Percentiles rank a stretch among this genome's conserved stretches.
Evolutionary conservation across 2,888 invertebrate genomes (phyloP).

Genomic region (Heteromyza rotundicornis): DNA sequence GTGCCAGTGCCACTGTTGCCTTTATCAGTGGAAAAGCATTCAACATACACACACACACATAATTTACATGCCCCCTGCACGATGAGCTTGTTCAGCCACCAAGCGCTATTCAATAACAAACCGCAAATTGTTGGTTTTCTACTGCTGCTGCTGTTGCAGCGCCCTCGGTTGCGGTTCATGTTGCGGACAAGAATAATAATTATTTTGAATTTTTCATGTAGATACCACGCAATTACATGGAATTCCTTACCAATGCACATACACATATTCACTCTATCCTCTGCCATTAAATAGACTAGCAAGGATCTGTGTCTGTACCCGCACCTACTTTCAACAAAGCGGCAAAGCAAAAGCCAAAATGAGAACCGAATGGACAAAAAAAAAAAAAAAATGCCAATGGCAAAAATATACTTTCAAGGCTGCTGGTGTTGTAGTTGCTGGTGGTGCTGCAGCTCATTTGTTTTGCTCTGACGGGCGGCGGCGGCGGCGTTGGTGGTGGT

Average conservation of each 20-base stretch:
- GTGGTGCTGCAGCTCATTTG: neutral
- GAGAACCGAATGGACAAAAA: neutral
- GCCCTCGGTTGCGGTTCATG: neutral
- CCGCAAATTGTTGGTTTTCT: constrained; percentile 1
- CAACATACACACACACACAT: too few relatives aligned
- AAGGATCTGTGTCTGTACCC: too few relatives aligned
- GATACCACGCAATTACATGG: neutral
- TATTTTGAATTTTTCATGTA: neutral
- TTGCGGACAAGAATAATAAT: constrained; percentile 2
- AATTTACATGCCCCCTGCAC: too few relatives aligned
- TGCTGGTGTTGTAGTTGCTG: too few relatives aligned
- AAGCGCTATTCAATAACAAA: neutral
- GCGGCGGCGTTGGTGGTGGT: too few relatives aligned
- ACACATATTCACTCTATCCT: too few relatives aligned
- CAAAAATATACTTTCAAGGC: constrained; percentile 2
- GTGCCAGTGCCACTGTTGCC: neutral
- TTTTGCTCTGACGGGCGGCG: neutral
- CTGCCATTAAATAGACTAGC: too few relatives aligned
- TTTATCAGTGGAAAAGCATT: neutral
- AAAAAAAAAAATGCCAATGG: neutral
- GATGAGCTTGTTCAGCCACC: too few relatives aligned
- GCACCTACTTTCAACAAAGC: too few relatives aligned
- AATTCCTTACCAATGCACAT: too few relatives aligned
- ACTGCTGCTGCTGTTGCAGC: neutral
- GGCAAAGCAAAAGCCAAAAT: too few relatives aligned